These are phyloP conservation scores for Cyprinodon variegatus DNA, from an alignment of 2,113 vertebrate genomes.

Conservation along the genomic window DNA sequence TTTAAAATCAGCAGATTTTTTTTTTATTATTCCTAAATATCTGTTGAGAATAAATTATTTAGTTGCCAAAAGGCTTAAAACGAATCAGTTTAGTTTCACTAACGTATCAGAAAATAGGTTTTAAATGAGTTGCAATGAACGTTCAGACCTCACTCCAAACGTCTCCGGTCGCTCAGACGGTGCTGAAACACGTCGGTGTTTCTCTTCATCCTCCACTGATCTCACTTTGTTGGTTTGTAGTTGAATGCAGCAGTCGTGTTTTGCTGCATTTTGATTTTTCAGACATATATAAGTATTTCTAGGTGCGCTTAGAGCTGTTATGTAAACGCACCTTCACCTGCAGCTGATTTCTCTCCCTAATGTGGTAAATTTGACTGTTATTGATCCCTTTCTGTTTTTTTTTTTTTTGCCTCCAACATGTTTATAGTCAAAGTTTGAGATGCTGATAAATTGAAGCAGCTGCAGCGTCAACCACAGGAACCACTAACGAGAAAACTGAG, in stretches of 20 bases:
- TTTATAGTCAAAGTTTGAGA: neutral
- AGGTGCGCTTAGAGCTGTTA: neutral
- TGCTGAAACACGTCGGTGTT: neutral
- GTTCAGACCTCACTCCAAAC: neutral
- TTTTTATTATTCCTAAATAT: neutral
- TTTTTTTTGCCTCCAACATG: neutral
- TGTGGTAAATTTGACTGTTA: neutral
- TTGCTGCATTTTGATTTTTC: neutral
- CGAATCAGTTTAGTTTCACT: neutral
- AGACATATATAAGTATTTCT: neutral
- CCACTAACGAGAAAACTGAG: neutral
- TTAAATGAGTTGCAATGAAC: neutral
- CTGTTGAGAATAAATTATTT: neutral
- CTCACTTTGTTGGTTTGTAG: neutral
- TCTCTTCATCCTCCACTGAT: neutral
- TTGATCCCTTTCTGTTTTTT: neutral
- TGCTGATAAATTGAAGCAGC: neutral
- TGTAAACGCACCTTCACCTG: neutral
- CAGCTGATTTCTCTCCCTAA: constrained; percentile 4
- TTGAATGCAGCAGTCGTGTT: neutral
- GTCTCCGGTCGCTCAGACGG: neutral
- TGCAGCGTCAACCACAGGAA: neutral
- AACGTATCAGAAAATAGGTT: neutral
- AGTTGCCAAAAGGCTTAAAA: neutral
- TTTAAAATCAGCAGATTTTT: neutral